Conservation (phyloP, 2,888 invertebrate genomes). For the Drosophila neoperkinsi region DNA sequence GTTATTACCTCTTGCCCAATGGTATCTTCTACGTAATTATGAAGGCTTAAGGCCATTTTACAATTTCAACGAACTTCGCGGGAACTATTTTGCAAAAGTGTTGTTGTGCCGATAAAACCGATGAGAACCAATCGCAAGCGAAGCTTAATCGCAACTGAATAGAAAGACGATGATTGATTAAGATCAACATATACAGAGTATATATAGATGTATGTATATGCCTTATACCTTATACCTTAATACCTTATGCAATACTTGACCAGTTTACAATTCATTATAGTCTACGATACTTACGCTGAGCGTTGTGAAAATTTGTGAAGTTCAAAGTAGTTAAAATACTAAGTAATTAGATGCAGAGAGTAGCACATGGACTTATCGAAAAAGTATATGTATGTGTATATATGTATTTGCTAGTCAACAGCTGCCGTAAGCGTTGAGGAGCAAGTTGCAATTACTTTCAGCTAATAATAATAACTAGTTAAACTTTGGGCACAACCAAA, state of each 20-base stretch:
- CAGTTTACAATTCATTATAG: constrained; percentile 37
- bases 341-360: not conserved
- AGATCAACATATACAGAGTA: not conserved
- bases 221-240: not conserved
- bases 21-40: constrained; percentile 54
- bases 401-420: constrained; percentile 1
- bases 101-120: not conserved
- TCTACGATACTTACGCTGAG: constrained; percentile 56
- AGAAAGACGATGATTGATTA: constrained; percentile 25
- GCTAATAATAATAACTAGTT: constrained; percentile 10
- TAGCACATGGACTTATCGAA: not conserved
- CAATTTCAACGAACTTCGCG: not conserved
- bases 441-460: constrained; percentile 35
- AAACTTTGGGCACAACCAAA: constrained; percentile 17
- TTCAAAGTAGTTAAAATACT: constrained; percentile 5
- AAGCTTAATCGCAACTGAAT: constrained; percentile 38
- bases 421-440: constrained; percentile 14
- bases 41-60: constrained; percentile 62
- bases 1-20: constrained; percentile 58
- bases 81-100: constrained; percentile 4
- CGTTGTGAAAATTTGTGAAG: not conserved
- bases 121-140: constrained; percentile 22
- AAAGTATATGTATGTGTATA: not conserved
- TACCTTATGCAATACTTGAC: constrained; percentile 13
- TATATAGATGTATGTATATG: constrained; percentile 9